phyloP scores from a whole-genome alignment of 2,113 vertebrate genomes.

The Lamprologus lemairii region DNA sequence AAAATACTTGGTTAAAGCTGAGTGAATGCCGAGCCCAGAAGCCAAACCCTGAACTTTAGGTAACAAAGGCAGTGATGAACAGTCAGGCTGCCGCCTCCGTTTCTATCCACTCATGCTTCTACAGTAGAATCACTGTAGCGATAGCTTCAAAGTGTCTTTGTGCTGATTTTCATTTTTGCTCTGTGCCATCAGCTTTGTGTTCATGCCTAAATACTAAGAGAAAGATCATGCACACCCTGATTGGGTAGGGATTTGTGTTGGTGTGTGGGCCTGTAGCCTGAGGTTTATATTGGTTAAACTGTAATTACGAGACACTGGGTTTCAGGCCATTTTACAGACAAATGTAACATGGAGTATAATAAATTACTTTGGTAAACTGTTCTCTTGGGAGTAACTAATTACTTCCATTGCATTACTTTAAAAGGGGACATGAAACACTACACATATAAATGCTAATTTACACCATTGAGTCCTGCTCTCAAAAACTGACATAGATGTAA shows the following conservation, averaged over 20 bases:
- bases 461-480: fast-evolving
- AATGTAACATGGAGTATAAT: background rate
- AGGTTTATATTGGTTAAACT: background rate
- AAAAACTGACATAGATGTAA: fast-evolving
- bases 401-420: background rate
- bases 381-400: background rate
- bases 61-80: background rate
- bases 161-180: background rate
- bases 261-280: background rate
- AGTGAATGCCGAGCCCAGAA: background rate
- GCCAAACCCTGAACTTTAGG: fast-evolving
- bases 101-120: background rate
- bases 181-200: background rate
- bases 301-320: background rate
- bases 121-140: background rate
- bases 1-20: background rate
- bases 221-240: background rate
- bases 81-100: background rate
- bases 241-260: background rate
- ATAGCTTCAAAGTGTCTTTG: background rate
- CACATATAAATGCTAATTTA: fast-evolving
- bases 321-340: background rate
- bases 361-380: background rate
- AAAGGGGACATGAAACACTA: background rate
- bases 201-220: background rate